These are phyloP conservation scores for Pocillopora meandrina DNA, from an alignment of 92 coral and sea anemone genomes.

Conservation along the genomic window DNA sequence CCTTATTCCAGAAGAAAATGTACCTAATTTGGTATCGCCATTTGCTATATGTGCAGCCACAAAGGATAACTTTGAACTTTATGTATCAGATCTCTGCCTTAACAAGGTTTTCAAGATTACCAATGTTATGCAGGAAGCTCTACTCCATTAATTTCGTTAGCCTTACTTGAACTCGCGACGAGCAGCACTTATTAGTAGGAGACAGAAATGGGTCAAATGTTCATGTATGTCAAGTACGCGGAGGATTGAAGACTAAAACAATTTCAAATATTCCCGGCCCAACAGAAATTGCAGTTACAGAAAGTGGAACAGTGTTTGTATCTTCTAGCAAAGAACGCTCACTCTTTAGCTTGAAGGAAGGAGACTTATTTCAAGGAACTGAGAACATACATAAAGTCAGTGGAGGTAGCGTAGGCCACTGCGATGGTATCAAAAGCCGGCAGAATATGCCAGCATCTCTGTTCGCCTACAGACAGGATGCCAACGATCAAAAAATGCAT, in stretches of 20 bases:
- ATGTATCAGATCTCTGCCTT: no score
- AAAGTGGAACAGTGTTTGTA: constrained; percentile 39
- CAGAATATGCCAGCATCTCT: constrained; percentile 54
- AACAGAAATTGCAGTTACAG: constrained; percentile 58
- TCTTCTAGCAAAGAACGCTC: constrained; percentile 56
- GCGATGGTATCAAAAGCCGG: constrained; percentile 40
- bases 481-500: no score
- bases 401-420: constrained; percentile 41
- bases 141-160: constrained; percentile 27
- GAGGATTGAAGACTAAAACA: no score
- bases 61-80: no score
- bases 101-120: no score
- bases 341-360: constrained; percentile 34
- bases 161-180: constrained; percentile 34
- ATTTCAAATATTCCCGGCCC: constrained; percentile 46
- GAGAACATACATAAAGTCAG: not conserved
- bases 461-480: constrained; percentile 12
- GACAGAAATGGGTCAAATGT: constrained; percentile 39
- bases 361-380: constrained; percentile 7
- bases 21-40: no score
- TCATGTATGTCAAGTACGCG: no score
- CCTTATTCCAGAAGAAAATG: no score
- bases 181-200: constrained; percentile 39
- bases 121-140: no score
- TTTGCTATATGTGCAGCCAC: no score